Percentiles rank a stretch among this genome's conserved stretches.
Conservation (phyloP, 2,113 vertebrate genomes). For the Chamaetylas fuelleborni region DNA sequence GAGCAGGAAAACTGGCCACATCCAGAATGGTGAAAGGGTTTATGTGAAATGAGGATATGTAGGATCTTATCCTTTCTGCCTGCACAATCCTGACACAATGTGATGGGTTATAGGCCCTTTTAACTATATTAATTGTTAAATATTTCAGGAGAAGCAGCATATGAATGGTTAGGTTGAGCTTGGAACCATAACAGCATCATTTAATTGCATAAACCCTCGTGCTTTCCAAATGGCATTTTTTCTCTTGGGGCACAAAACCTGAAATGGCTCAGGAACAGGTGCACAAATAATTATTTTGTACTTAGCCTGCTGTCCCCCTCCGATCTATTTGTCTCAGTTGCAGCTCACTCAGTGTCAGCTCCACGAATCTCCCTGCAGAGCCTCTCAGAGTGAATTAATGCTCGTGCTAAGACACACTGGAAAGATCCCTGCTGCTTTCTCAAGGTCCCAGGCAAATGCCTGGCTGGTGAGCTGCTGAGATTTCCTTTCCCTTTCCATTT, state of each 20-base stretch:
- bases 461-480: background rate
- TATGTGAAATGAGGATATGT: background rate
- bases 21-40: background rate
- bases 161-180: background rate
- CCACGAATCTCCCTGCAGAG: background rate
- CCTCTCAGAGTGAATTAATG: background rate
- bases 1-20: background rate
- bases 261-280: constrained; percentile 23
- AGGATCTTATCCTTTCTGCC: background rate
- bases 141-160: constrained; percentile 40
- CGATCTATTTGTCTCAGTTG: background rate
- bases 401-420: background rate
- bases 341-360: background rate
- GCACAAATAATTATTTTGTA: constrained; percentile 21
- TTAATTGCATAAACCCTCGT: background rate
- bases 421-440: background rate
- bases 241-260: constrained; percentile 5
- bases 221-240: constrained; percentile 1
- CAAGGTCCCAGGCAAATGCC: background rate
- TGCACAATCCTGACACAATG: rapidly evolving
- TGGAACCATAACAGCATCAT: background rate
- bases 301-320: background rate
- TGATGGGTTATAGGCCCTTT: background rate
- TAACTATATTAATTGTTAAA: constrained; percentile 26
- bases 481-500: background rate